Evolutionary conservation across 1,140 invertebrate genomes (phyloP), one percentile per base, ranked within the genome.

Genomic region (Drosophila rufa): DNA sequence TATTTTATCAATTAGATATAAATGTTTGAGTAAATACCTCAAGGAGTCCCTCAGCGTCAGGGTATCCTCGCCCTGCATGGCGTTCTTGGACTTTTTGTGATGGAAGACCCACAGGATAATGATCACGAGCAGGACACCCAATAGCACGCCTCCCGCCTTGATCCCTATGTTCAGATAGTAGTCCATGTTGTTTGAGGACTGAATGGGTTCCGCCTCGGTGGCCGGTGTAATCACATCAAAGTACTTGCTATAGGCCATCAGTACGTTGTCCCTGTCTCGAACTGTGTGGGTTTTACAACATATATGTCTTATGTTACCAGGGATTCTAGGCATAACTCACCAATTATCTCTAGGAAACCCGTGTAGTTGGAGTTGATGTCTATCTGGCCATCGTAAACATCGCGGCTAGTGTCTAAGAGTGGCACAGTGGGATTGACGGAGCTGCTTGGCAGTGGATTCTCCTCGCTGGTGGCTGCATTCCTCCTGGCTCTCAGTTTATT

Each of bases 301-400:
- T 4, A 17, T n/a, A 47, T 19, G 14, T 17, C 15, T 36, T 38
- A 14, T 38, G 2, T 38, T 14, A 14, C 36, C 12, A 14, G 36
- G 4, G 11, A 38, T 38, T 38, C 1, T 9, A 2, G 5, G 17
- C 6, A 8, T 4, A 14, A 53, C 60, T 43, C 93, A 97, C 96
- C 95, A 77, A 97, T 95, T 47, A 97, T 94, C 94, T 97, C 96
- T 25, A 98, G 94, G 85, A 97, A 97, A 25, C 96, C 95, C 1
- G 97, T 97, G 75, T 98, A 98, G 83, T 97, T 97, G 2, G 96
- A 95, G 22, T 94, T 94, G 14, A 95, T 94, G 82, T 97, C 96
- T 33, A 98, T 93, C 47, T 93, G 94, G 0, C 97, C 97, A 92
- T 98, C 97, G 71, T 94, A 94, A 2, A 94, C 94, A 85, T 76